Percentiles rank a stretch among this genome's conserved stretches.
phyloP scores from a whole-genome alignment of 2,797 vertebrate genomes.

The Miichthys miiuy region DNA sequence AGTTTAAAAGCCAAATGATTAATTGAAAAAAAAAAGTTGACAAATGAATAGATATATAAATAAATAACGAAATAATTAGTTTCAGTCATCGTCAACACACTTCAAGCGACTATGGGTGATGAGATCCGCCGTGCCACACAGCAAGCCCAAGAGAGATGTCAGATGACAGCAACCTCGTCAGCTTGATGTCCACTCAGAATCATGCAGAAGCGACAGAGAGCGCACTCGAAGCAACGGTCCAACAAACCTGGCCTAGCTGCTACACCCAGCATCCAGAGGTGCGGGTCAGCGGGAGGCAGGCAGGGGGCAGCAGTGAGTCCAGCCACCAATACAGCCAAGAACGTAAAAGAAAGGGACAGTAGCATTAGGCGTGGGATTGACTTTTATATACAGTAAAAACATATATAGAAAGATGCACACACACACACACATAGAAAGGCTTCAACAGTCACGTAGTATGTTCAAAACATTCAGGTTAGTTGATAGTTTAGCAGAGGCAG shows the following conservation, averaged over 20 bases:
- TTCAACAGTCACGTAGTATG: constrained; percentile 28
- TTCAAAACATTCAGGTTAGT: constrained; percentile 27
- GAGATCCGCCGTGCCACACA: constrained; percentile 19
- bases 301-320: constrained; percentile 78
- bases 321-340: constrained; percentile 64
- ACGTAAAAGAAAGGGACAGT: constrained; percentile 84
- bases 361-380: constrained; percentile 73
- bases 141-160: constrained; percentile 31
- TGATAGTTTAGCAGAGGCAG: constrained; percentile 3
- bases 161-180: constrained; percentile 19
- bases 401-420: constrained; percentile 11
- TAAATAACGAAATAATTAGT: background rate
- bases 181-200: constrained; percentile 30
- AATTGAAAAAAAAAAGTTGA: background rate
- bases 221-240: constrained; percentile 64
- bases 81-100: constrained; percentile 35
- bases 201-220: constrained; percentile 57
- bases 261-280: constrained; percentile 81
- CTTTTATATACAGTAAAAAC: constrained; percentile 20
- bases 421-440: constrained; percentile 21
- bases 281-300: constrained; percentile 71
- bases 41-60: background rate
- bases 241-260: constrained; percentile 90
- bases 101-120: constrained; percentile 1
- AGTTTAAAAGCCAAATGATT: background rate